These are phyloP conservation scores for Drosophila melanica DNA, from an alignment of 1,140 invertebrate genomes.

Conservation along the genomic window DNA sequence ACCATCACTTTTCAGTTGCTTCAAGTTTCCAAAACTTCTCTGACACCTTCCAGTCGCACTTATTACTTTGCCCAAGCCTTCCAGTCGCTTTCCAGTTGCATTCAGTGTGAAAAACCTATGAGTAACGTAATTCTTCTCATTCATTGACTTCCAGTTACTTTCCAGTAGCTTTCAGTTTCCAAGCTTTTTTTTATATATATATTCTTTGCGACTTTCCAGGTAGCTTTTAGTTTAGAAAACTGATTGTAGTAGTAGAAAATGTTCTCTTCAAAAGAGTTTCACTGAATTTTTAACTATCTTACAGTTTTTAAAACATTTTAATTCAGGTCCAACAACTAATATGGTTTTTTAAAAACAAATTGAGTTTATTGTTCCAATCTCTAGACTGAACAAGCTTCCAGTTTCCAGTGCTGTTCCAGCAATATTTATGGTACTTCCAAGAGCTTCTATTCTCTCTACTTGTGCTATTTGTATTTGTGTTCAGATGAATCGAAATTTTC, in stretches of 20 bases:
- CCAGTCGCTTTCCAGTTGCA: neutral
- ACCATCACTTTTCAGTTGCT: conserved; percentile 1
- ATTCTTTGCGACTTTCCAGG: conserved; percentile 1
- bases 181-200: neutral
- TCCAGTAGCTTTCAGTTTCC: neutral
- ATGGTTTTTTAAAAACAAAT: no score
- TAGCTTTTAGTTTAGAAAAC: neutral
- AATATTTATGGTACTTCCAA: neutral
- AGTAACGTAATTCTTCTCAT: neutral
- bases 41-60: neutral
- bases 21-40: neutral
- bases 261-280: no score
- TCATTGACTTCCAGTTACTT: neutral
- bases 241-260: no score
- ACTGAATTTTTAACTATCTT: no score
- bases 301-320: no score
- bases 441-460: neutral
- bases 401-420: neutral
- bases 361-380: neutral
- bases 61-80: neutral
- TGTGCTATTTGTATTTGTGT: neutral
- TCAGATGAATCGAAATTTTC: neutral
- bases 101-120: neutral
- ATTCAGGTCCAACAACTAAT: neutral
- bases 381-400: neutral